phyloP scores from a whole-genome alignment of 2,113 vertebrate species.

The Antechinus flavipes region DNA sequence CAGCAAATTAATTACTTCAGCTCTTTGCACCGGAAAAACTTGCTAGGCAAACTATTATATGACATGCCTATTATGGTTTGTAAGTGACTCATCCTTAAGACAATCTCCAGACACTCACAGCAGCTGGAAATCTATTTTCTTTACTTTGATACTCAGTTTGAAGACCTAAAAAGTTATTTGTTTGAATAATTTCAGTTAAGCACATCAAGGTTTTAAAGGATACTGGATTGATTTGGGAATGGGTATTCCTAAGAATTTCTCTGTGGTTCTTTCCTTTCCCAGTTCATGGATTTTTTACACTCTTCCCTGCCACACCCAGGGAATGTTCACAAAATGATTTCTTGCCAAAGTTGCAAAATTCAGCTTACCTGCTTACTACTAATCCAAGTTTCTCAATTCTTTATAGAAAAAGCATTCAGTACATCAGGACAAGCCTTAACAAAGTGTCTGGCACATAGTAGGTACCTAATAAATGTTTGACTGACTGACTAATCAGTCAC shows the following conservation, averaged over 20 bases:
- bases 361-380: background rate
- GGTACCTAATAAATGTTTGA: background rate
- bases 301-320: background rate
- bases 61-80: background rate
- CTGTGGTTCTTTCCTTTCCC: background rate
- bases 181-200: background rate
- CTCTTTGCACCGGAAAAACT: background rate
- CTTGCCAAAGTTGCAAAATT: background rate
- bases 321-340: slow-evolving; percentile 8
- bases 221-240: background rate
- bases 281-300: background rate
- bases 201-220: background rate
- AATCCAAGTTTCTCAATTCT: background rate
- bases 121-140: background rate
- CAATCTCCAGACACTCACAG: background rate
- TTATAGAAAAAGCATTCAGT: background rate
- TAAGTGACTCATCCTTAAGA: background rate
- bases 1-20: slow-evolving; percentile 6
- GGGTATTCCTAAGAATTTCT: background rate
- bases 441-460: background rate
- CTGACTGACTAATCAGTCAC: background rate
- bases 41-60: slow-evolving; percentile 3
- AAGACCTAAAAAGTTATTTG: background rate
- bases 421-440: background rate
- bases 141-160: background rate